phyloP scores from a whole-genome alignment of 2,888 invertebrate species.

The Anodontia alba region DNA sequence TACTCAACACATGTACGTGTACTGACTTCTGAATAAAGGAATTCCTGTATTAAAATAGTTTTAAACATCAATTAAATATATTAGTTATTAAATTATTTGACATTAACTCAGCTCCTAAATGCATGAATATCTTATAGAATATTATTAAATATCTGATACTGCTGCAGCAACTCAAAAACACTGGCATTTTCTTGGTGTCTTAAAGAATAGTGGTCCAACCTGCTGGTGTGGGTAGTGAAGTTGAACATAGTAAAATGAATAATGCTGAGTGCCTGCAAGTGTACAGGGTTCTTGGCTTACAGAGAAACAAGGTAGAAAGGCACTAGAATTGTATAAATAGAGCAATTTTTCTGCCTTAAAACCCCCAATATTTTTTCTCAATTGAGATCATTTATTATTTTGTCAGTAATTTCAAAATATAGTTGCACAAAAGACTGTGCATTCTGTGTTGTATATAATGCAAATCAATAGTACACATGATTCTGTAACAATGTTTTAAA shows the following conservation, averaged over 20 bases:
- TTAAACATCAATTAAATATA: too few relatives aligned
- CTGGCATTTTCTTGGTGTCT: conserved; percentile 8
- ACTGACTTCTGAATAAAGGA: too few relatives aligned
- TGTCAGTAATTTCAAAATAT: background rate
- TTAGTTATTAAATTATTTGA: too few relatives aligned
- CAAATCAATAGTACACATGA: background rate
- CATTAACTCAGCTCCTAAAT: too few relatives aligned
- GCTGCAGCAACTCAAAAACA: background rate
- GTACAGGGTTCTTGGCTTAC: background rate
- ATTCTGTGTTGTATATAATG: background rate
- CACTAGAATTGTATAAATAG: too few relatives aligned
- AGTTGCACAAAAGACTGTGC: background rate
- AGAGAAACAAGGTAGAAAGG: background rate
- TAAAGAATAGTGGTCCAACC: background rate
- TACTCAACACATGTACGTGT: too few relatives aligned
- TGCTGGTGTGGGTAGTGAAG: background rate
- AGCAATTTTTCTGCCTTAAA: background rate
- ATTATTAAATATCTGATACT: background rate
- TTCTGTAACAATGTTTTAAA: background rate
- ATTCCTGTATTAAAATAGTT: too few relatives aligned
- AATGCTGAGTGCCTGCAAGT: background rate
- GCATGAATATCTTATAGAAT: too few relatives aligned
- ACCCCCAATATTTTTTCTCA: background rate
- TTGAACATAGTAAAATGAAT: background rate
- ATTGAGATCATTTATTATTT: background rate